These are phyloP conservation scores for Saccopteryx bilineata DNA, from an alignment of 2,113 vertebrate species.

Conservation along the genomic window DNA sequence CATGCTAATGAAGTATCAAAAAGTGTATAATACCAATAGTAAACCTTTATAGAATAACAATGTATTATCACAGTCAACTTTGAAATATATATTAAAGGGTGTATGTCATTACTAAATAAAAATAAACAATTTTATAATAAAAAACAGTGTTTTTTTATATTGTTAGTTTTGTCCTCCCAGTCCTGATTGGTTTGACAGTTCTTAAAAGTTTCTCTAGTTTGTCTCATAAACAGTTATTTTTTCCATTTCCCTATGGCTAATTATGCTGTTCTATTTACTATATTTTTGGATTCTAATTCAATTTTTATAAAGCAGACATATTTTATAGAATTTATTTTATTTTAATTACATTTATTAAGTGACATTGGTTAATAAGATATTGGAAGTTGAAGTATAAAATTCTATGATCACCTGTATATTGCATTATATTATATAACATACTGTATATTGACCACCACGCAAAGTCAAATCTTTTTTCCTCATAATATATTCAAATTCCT, in stretches of 20 bases:
- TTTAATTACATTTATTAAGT: too few species aligned
- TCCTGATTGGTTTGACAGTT: not conserved
- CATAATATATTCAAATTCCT: too few species aligned
- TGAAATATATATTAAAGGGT: not conserved
- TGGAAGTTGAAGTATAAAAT: too few species aligned
- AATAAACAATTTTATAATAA: not conserved
- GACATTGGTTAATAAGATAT: too few species aligned
- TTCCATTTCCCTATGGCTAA: not conserved
- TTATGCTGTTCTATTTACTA: not conserved
- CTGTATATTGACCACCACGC: too few species aligned
- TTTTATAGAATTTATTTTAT: not conserved
- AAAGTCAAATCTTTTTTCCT: too few species aligned
- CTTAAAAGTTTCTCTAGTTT: not conserved
- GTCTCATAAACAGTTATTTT: not conserved
- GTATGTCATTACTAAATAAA: not conserved
- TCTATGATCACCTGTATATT: too few species aligned
- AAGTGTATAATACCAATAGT: not conserved
- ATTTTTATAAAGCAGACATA: not conserved
- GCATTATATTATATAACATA: too few species aligned
- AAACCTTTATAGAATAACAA: not conserved
- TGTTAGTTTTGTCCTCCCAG: not conserved
- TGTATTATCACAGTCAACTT: not conserved
- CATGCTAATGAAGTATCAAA: not conserved
- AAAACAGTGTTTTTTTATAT: not conserved
- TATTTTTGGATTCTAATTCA: not conserved